Base-by-base conservation (phyloP, 2,888 invertebrate genomes). In the Beris morrisii region DNA sequence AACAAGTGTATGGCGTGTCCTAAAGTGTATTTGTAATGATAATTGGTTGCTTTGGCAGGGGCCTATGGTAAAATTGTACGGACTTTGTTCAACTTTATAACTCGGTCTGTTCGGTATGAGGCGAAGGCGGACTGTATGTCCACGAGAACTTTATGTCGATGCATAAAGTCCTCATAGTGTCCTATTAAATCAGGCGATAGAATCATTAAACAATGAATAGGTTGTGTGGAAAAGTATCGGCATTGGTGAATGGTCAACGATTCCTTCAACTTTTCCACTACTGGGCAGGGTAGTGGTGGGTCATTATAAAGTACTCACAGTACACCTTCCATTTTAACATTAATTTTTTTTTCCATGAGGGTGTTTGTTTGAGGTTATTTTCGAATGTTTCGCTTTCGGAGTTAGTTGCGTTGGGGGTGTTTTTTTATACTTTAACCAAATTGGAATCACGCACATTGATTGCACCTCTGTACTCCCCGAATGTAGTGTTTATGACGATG, bases 161-260 rank as follows among this genome's bases (percentile, higher is more conserved):
- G 2, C 28, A 22, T 28, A 22, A 22, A 53, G 48, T 48, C 53
- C 32, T 56, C 45, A 38, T 12, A 64, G 38, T 54, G 64, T 55
- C 64, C 64, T 64, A 56, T 65, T 65, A 65, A 65, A 65, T 57
- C 65, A 65, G 65, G 65, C 65, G 65, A 65, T 65, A 57, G 65
- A 55, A 65, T 65, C 65, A 65, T 65, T 65, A 65, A 65, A 65
- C 38, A 38, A 38, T 38, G 38, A 38, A 38, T 32, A 65, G 5
- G 48, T 48, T 6, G 48, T 15, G n/a, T 15, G 9, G 7, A 38
- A 38, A 38, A 38, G 9, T 38, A 38, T 38, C 38, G 38, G 38
- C 9, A 38, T 38, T 38, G 38, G 38, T 38, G 30, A 28, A 52
- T 38, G 52, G 50, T 52, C 61, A 52, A 32, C 50, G 48, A 48